Conservation (phyloP, 2,797 vertebrate species). For the Danio aesculapii region DNA sequence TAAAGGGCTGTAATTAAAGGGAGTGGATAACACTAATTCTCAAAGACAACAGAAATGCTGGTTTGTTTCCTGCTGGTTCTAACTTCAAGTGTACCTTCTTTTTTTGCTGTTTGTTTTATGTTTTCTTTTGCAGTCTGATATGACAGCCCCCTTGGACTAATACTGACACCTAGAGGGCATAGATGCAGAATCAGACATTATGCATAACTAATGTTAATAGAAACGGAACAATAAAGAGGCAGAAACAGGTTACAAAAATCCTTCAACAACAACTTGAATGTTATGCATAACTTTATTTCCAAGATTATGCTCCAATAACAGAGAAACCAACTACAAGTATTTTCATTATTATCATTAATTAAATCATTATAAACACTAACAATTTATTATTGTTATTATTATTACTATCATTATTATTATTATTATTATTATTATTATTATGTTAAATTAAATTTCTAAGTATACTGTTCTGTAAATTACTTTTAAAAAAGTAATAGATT, state of each 20-base stretch:
- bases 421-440: too few relatives aligned
- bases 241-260: neutral
- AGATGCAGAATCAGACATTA: neutral
- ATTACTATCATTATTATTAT: too few relatives aligned
- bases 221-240: neutral
- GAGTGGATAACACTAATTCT: neutral
- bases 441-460: too few relatives aligned
- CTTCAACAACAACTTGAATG: neutral
- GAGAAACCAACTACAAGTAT: neutral
- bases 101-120: neutral
- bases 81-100: neutral
- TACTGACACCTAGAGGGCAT: slow-evolving; percentile 24
- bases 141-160: slow-evolving; percentile 11
- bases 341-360: neutral
- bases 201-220: too few relatives aligned
- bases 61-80: slow-evolving; percentile 2
- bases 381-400: too few relatives aligned
- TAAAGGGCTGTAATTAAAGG: slow-evolving; percentile 5
- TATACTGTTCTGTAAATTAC: too few relatives aligned
- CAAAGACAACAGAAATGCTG: slow-evolving; percentile 4
- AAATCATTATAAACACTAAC: too few relatives aligned
- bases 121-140: slow-evolving; percentile 6
- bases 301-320: neutral
- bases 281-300: neutral
- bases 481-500: too few relatives aligned